Percentiles rank a stretch among this genome's conserved stretches.
These are phyloP conservation scores for Scaptomyza cyrtandrae DNA, from an alignment of 2,888 invertebrate genomes.

Conservation along the genomic window DNA sequence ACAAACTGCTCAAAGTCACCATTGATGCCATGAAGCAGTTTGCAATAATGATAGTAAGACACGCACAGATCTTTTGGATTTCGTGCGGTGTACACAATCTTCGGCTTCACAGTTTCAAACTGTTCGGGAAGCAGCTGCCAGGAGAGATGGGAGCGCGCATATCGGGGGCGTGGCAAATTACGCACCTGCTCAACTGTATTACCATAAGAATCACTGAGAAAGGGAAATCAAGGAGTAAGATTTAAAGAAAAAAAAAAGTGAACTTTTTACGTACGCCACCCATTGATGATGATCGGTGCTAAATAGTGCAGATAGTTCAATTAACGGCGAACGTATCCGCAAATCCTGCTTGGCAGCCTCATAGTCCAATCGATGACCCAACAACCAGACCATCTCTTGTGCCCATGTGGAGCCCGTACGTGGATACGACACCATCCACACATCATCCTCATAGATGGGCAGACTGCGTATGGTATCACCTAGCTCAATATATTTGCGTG, in stretches of 20 bases:
- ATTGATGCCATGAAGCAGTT: constrained; percentile 88
- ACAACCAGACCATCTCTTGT: constrained; percentile 96
- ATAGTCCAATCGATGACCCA: constrained; percentile 92
- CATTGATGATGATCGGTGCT: constrained; percentile 87
- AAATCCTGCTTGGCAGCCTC: constrained; percentile 88
- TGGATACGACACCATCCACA: constrained; percentile 95
- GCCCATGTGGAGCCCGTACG: constrained; percentile 97
- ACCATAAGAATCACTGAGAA: constrained; percentile 85
- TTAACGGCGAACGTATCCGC: constrained; percentile 88
- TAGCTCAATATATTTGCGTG: constrained; percentile 88
- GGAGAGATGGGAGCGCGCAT: constrained; percentile 91
- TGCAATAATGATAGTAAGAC: constrained; percentile 94
- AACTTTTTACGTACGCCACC: constrained; percentile 86
- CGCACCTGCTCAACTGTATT: constrained; percentile 90
- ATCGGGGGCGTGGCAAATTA: constrained; percentile 89
- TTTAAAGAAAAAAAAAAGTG: neutral
- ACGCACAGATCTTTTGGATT: constrained; percentile 96
- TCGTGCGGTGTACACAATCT: constrained; percentile 94
- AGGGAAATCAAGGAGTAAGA: neutral
- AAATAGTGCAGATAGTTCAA: constrained; percentile 89
- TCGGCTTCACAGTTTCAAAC: constrained; percentile 88
- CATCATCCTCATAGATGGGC: constrained; percentile 90
- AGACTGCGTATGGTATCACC: constrained; percentile 90
- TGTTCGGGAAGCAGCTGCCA: constrained; percentile 89
- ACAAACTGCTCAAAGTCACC: constrained; percentile 91